A percentile compares a stretch with the other conserved stretches of the same genome.
Evolutionary conservation across 1,140 invertebrate genomes (phyloP).

Genomic region (Danaus plexippus): DNA sequence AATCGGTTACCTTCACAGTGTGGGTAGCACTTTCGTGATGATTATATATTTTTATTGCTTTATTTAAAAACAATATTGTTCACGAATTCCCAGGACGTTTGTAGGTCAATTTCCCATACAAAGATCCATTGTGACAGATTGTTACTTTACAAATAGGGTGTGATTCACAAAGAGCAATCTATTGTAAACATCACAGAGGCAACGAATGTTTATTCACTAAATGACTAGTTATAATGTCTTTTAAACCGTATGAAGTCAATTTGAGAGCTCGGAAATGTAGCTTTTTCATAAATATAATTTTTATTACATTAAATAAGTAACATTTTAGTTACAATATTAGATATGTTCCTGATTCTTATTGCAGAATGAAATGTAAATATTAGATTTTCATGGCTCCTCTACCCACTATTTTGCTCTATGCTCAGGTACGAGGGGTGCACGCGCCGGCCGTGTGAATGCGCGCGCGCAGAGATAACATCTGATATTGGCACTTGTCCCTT

Average conservation of each 20-base stretch:
- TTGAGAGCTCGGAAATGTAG: neutral
- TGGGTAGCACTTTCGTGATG: no score
- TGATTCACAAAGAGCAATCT: slow-evolving; percentile 17
- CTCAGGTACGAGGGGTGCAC: slow-evolving; percentile 31
- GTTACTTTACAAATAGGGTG: slow-evolving; percentile 23
- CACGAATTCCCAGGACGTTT: neutral
- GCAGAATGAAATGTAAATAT: neutral
- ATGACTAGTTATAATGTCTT: no score
- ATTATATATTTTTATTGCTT: no score
- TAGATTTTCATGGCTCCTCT: slow-evolving; percentile 4
- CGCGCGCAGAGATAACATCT: slow-evolving; percentile 32
- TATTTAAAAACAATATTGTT: no score
- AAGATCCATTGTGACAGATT: slow-evolving; percentile 34
- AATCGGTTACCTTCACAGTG: no score
- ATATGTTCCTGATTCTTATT: neutral
- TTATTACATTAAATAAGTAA: neutral
- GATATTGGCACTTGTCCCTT: slow-evolving; percentile 44
- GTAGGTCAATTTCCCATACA: slow-evolving; percentile 30
- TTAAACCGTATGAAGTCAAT: no score
- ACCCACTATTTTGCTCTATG: slow-evolving; percentile 15
- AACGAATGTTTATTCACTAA: no score
- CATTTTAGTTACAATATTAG: neutral
- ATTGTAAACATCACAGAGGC: neutral
- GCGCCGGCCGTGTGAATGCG: slow-evolving; percentile 39
- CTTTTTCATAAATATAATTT: neutral